Percentiles rank a stretch among this genome's conserved stretches.
These are phyloP conservation scores for Gopherus evgoodei DNA, from an alignment of 2,113 vertebrate species.

Conservation along the genomic window DNA sequence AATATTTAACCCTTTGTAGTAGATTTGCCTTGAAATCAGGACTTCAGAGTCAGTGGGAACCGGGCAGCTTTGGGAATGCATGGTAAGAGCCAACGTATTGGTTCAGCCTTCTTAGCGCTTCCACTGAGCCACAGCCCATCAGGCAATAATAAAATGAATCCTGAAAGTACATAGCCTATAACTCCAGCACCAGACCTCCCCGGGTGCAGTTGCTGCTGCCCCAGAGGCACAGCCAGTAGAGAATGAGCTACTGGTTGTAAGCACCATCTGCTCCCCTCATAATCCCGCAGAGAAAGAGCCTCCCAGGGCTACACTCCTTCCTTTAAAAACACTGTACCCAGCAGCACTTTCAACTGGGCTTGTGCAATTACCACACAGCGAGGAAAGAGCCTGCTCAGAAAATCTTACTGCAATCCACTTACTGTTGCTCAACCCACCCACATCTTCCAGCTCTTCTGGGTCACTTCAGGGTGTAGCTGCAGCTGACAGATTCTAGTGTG, in stretches of 20 bases:
- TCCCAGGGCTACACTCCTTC: neutral
- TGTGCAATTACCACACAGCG: neutral
- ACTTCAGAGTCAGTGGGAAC: neutral
- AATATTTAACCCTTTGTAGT: no score
- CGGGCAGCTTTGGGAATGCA: neutral
- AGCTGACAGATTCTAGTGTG: neutral
- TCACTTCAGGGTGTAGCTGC: fast-evolving
- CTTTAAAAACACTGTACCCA: neutral
- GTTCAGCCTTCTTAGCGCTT: no score
- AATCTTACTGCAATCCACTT: fast-evolving
- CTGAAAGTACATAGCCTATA: neutral
- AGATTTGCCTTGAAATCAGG: neutral
- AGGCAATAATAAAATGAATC: neutral
- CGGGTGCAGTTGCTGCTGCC: fast-evolving
- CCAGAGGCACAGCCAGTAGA: neutral
- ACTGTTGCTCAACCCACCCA: neutral
- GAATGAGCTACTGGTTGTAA: neutral
- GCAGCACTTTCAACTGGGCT: neutral
- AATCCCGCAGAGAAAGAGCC: neutral
- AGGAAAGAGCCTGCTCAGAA: neutral
- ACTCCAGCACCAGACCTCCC: neutral
- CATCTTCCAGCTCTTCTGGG: fast-evolving
- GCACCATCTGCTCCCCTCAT: constrained; percentile 36
- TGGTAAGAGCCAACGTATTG: no score
- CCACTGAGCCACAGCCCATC: neutral